Evolutionary conservation across 1,140 invertebrate genomes (phyloP).

Genomic region (Goniozus legneri): DNA sequence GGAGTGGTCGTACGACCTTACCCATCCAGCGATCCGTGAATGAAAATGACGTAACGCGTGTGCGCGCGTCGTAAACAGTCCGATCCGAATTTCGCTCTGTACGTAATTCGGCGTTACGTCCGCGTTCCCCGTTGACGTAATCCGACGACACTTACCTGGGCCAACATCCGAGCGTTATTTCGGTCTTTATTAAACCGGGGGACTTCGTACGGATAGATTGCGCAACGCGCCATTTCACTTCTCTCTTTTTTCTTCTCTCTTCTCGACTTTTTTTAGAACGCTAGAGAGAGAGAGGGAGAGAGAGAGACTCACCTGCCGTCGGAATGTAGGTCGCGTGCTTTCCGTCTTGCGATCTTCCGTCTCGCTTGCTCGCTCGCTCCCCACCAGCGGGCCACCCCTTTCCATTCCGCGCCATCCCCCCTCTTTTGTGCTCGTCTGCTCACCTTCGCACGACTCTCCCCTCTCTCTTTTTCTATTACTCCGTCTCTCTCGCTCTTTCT

Average conservation of each 20-base stretch:
- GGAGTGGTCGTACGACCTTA: too few relatives aligned
- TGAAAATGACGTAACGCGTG: too few relatives aligned
- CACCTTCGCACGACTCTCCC: slow-evolving; percentile 6
- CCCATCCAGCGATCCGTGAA: too few relatives aligned
- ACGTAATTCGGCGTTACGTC: too few relatives aligned
- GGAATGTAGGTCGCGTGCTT: slow-evolving; percentile 38
- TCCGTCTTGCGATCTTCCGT: slow-evolving; percentile 25
- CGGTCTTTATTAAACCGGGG: background rate
- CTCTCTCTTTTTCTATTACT: slow-evolving; percentile 8
- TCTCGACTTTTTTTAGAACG: slow-evolving; percentile 23
- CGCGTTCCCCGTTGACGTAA: too few relatives aligned
- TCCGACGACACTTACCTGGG: slow-evolving; percentile 23
- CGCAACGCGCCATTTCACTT: background rate
- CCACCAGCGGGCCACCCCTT: too few relatives aligned
- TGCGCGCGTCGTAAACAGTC: too few relatives aligned
- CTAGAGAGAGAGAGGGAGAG: too few relatives aligned
- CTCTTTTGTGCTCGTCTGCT: slow-evolving; percentile 11
- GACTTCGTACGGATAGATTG: background rate
- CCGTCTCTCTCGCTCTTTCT: background rate
- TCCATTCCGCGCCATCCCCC: too few relatives aligned
- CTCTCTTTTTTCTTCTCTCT: slow-evolving; percentile 3
- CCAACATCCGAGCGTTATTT: slow-evolving; percentile 4
- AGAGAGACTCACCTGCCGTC: slow-evolving; percentile 36
- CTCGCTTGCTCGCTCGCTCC: slow-evolving; percentile 10
- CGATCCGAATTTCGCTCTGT: too few relatives aligned